These are phyloP conservation scores for Pipistrellus pipistrellus DNA, from an alignment of 2,797 vertebrate species.

Conservation along the genomic window DNA sequence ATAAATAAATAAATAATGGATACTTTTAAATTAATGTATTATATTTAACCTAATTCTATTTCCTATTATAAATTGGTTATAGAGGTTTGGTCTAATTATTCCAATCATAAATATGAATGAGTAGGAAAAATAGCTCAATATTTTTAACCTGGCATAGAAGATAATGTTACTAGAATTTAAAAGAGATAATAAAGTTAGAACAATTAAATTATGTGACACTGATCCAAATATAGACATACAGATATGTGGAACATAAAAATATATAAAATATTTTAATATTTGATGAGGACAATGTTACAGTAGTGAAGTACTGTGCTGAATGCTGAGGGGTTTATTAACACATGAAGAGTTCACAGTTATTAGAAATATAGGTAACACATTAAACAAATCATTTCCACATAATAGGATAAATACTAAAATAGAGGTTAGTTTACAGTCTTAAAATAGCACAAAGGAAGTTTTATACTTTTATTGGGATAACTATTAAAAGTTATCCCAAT, in stretches of 20 bases:
- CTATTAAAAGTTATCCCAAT: too few relatives aligned
- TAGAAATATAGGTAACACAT: background rate
- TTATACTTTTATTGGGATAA: too few relatives aligned
- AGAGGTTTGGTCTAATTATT: background rate
- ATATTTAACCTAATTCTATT: background rate
- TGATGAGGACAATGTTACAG: background rate
- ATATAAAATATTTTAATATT: background rate
- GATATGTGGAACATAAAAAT: background rate
- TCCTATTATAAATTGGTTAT: background rate
- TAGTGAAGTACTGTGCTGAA: background rate
- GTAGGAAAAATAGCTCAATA: background rate
- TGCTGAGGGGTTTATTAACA: background rate
- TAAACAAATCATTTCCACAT: background rate
- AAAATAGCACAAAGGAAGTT: background rate
- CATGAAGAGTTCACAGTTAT: background rate
- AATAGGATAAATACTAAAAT: background rate
- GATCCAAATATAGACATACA: background rate
- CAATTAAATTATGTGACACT: background rate
- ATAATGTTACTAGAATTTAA: background rate
- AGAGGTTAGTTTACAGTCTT: background rate
- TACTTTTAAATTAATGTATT: background rate
- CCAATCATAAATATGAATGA: background rate
- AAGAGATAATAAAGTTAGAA: background rate
- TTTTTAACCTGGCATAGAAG: background rate
- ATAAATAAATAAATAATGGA: background rate